Base-by-base conservation (phyloP, 2,888 invertebrate genomes). In the Cheilosia vernalis region DNA sequence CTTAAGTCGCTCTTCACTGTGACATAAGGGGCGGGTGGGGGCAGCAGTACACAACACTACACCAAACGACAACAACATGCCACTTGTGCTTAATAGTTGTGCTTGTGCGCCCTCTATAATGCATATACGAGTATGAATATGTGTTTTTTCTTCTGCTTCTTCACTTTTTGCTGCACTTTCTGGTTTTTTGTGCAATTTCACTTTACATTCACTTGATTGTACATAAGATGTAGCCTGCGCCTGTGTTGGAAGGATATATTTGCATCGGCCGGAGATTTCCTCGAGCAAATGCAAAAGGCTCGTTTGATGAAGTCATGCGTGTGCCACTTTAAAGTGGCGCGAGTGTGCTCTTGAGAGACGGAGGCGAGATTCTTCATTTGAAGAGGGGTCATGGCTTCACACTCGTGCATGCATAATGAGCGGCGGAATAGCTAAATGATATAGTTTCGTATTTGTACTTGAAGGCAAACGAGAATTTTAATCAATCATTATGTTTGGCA, bases 81-180 rank as follows among this genome's bases (percentile, higher is more conserved):
- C 77, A 85, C 85, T 85, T 85, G 85, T 85, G 42, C 85, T 72
- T 85, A 85, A 85, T 85, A 85, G 80, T 80, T 77, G 19, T 81
- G 77, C 85, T 80, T 77, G 19, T 81, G 81, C 85, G 85, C 80
- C 85, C 85, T 85, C 76, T 85, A 80, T 74, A 74, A 66, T 69
- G 53, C 76, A 56, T n/a, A 79, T 69, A 69, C 74, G 79, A 74
- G 70, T 69, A 74, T 79, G 79, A 74, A 74, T 78, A 21, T 44
- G 70, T 47, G 9, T 19, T 6, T 49, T 44, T 51, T 17, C 27
- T 42, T 42, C 44, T 53, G 21, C 40, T 67, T 58, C 56, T 56
- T 69, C 21, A 15, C 55, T 56, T 55, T 63, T 42, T 51, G 40
- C 49, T 73, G 60, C 58, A 61, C 49, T 60, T 79, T 63, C 40